These are phyloP conservation scores for Cataglyphis cursor DNA, from an alignment of 2,888 invertebrate species.

Conservation along the genomic window DNA sequence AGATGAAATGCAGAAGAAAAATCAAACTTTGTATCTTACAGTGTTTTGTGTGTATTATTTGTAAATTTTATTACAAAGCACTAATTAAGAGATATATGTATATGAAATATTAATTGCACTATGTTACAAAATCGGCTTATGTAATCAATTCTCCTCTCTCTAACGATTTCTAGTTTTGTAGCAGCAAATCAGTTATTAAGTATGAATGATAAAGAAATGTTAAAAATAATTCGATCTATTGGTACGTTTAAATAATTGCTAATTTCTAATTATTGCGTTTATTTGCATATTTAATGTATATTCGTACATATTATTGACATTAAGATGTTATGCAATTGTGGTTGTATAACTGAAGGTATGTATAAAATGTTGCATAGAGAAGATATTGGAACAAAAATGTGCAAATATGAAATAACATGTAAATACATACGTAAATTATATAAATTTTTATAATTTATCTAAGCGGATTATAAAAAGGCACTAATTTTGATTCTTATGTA, in stretches of 20 bases:
- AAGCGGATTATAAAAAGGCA: constrained; percentile 49
- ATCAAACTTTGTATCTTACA: constrained; percentile 36
- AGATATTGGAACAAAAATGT: constrained; percentile 7
- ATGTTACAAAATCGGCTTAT: constrained; percentile 28
- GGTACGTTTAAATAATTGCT: neutral
- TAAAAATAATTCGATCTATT: constrained; percentile 8
- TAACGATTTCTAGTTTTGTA: neutral
- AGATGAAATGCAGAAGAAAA: constrained; percentile 28
- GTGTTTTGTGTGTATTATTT: neutral
- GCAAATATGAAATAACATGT: constrained; percentile 48
- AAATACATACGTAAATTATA: constrained; percentile 71
- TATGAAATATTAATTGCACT: constrained; percentile 13
- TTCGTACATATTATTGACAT: constrained; percentile 5
- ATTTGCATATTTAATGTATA: constrained; percentile 14
- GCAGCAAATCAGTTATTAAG: constrained; percentile 13
- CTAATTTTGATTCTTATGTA: constrained; percentile 49
- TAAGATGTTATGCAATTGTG: neutral
- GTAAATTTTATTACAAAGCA: constrained; percentile 20
- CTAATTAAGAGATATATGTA: neutral
- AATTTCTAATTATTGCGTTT: constrained; percentile 2
- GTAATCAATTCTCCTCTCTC: neutral
- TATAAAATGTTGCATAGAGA: constrained; percentile 11
- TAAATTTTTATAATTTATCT: constrained; percentile 60
- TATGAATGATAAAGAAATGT: constrained; percentile 6
- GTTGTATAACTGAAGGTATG: constrained; percentile 10